Conservation (phyloP, 2,113 vertebrate genomes). For the Tiliqua scincoides region DNA sequence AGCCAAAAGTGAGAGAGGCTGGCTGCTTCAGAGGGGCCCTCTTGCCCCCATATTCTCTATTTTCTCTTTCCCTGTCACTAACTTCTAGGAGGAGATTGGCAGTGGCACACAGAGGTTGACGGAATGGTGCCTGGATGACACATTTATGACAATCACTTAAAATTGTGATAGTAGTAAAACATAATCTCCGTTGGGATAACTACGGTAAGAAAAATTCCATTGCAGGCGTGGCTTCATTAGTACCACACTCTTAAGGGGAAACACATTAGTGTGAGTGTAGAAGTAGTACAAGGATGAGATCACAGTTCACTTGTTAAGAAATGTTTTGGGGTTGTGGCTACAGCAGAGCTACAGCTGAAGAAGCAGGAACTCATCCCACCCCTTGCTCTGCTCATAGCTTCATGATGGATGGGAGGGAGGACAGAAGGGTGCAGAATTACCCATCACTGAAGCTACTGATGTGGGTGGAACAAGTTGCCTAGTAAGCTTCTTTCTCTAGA, state of each 20-base stretch:
- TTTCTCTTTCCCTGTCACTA: not conserved
- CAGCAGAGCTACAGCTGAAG: no score
- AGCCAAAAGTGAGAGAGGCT: not conserved
- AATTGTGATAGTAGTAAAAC: not conserved
- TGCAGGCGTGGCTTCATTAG: not conserved
- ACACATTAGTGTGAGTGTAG: no score
- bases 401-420: no score
- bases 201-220: not conserved
- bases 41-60: not conserved
- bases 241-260: not conserved
- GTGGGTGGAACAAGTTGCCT: no score
- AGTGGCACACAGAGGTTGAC: not conserved
- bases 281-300: not conserved
- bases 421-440: no score
- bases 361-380: no score
- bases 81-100: not conserved
- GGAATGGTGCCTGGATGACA: not conserved
- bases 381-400: no score
- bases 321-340: no score
- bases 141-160: not conserved
- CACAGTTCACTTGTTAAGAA: not conserved
- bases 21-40: not conserved
- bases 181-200: not conserved
- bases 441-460: no score
- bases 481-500: no score